A percentile compares a stretch with the other conserved stretches of the same genome.
Evolutionary conservation across 2,113 vertebrate genomes (phyloP).

Genomic region (Pyrgilauda ruficollis): DNA sequence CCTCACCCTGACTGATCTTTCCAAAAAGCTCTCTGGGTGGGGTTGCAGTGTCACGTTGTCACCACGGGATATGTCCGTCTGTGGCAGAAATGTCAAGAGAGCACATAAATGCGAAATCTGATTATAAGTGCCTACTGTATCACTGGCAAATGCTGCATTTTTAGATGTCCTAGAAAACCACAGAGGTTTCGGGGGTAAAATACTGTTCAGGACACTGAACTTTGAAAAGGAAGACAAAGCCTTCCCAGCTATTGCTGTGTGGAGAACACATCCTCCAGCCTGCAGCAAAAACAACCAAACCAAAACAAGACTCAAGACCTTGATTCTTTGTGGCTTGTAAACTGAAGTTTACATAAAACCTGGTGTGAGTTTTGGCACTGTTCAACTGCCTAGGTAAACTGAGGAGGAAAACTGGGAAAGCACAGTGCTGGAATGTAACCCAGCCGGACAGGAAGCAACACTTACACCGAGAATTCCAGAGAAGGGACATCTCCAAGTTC

Average conservation of each 20-base stretch:
- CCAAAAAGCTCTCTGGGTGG: neutral
- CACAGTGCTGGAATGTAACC: neutral
- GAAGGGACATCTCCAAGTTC: neutral
- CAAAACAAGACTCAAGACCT: neutral
- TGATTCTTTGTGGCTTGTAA: neutral
- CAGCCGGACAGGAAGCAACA: neutral
- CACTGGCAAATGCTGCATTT: neutral
- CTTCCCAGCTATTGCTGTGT: neutral
- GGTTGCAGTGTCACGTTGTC: neutral
- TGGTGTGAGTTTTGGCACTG: neutral
- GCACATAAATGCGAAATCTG: neutral
- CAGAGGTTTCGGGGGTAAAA: neutral
- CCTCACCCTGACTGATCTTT: neutral
- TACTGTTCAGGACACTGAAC: neutral
- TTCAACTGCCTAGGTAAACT: neutral
- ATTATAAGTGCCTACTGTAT: neutral
- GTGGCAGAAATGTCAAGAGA: neutral
- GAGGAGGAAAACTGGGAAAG: neutral
- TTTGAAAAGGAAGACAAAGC: neutral
- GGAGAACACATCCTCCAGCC: neutral
- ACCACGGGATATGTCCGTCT: neutral
- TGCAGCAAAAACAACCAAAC: neutral
- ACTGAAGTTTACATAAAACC: neutral
- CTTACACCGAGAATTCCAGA: fast-evolving
- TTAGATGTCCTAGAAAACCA: neutral